Conservation (phyloP, 64 coral and sea anemone species). For the Hydrozoanthus tunicans region DNA sequence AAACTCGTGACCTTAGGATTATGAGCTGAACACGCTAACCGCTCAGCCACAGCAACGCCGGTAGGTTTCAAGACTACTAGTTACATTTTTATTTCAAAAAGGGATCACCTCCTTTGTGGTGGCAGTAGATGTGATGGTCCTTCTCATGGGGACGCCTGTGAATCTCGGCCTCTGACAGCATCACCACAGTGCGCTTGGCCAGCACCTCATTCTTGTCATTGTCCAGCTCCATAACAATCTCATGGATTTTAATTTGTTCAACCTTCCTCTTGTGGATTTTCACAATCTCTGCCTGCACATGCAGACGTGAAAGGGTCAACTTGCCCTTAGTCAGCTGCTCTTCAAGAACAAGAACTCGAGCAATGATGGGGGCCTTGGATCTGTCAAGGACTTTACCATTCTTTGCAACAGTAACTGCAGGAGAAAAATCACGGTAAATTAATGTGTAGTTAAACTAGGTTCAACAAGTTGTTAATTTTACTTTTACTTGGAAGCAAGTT, state of each 20-base stretch:
- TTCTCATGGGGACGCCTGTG: not conserved
- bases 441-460: not conserved
- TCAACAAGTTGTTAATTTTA: not conserved
- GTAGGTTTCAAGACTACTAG: not conserved
- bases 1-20: too few relatives aligned
- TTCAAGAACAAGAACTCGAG: constrained; percentile 38
- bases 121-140: constrained; percentile 36
- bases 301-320: constrained; percentile 10
- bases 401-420: constrained; percentile 32
- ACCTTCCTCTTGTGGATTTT: constrained; percentile 18
- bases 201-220: constrained; percentile 44
- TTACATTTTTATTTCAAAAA: not conserved
- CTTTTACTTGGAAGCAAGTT: not conserved
- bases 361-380: constrained; percentile 7
- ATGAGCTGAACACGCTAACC: too few relatives aligned
- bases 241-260: constrained; percentile 48
- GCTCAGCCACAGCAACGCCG: not conserved
- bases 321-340: not conserved
- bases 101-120: constrained; percentile 41
- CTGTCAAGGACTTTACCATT: constrained; percentile 15
- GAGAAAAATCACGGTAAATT: not conserved
- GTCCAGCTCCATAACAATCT: constrained; percentile 48
- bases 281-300: constrained; percentile 27
- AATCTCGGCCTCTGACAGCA: constrained; percentile 29
- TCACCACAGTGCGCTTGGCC: constrained; percentile 28